Evolutionary conservation across 2,113 vertebrate genomes (phyloP).

Genomic region (Pristiophorus japonicus): DNA sequence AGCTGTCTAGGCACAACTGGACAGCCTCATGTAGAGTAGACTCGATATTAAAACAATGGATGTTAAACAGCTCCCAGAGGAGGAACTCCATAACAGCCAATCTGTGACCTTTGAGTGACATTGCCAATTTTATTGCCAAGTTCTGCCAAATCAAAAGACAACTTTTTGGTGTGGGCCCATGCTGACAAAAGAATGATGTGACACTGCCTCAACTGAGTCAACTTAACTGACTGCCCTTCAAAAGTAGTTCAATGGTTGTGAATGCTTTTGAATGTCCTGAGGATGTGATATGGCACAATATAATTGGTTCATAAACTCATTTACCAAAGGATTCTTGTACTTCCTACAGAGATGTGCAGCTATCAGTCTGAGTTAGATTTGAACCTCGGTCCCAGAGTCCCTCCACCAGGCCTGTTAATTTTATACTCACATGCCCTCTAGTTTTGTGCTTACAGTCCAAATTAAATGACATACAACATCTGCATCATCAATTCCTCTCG

Average conservation of each 20-base stretch:
- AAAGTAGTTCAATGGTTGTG: not conserved
- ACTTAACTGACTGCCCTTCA: not conserved
- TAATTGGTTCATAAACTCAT: not conserved
- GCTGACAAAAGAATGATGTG: constrained; percentile 30
- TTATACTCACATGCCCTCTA: not conserved
- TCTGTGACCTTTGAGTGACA: not conserved
- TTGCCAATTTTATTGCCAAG: not conserved
- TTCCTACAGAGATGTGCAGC: not conserved
- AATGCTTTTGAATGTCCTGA: not conserved
- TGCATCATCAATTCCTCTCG: not conserved
- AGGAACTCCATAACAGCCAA: not conserved
- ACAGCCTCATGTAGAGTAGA: not conserved
- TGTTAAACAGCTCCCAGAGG: not conserved
- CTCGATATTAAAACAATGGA: not conserved
- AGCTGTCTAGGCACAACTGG: not conserved
- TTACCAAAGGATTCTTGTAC: not conserved
- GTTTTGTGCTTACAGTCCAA: not conserved
- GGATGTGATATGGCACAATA: not conserved
- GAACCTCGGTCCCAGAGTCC: not conserved
- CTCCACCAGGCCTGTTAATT: not conserved
- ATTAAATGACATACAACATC: not conserved
- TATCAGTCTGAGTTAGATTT: not conserved
- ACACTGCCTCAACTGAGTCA: constrained; percentile 35
- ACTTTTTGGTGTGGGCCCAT: not conserved
- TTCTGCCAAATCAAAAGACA: not conserved